Evolutionary conservation across 2,888 invertebrate genomes (phyloP).

Genomic region (Tipula confusa): DNA sequence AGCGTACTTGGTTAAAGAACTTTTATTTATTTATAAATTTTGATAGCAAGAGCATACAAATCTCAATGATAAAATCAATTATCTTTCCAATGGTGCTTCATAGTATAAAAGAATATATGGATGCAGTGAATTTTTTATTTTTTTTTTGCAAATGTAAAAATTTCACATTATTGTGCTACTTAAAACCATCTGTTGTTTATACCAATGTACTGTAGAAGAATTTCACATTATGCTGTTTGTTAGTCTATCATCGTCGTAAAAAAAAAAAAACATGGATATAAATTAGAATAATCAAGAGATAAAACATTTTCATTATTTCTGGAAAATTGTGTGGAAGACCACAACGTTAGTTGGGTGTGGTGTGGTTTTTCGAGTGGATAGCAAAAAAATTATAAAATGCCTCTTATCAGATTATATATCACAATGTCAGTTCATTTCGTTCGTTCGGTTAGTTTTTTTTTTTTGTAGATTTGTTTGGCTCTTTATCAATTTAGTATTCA

Average conservation of each 20-base stretch:
- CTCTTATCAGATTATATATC: slow-evolving; percentile 20
- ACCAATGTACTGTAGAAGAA: background rate
- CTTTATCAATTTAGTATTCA: background rate
- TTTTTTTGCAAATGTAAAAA: too few relatives aligned
- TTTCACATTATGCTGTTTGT: background rate
- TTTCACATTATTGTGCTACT: background rate
- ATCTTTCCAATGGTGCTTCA: background rate
- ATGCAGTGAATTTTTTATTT: too few relatives aligned
- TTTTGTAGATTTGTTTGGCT: too few relatives aligned
- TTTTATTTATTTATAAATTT: too few relatives aligned
- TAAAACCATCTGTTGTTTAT: background rate
- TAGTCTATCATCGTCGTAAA: background rate
- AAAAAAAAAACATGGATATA: background rate
- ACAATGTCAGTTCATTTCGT: background rate
- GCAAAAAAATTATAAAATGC: background rate
- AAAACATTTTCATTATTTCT: slow-evolving; percentile 12
- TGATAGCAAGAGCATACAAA: background rate
- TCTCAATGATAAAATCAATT: background rate
- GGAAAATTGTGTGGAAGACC: background rate
- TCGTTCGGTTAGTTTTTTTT: background rate
- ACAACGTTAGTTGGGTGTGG: background rate
- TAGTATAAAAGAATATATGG: background rate
- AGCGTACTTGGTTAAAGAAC: background rate
- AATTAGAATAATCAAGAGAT: slow-evolving; percentile 25
- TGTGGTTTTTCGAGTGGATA: background rate